These are phyloP conservation scores for Steromphala cineraria DNA, from an alignment of 2,888 invertebrate species.

Conservation along the genomic window DNA sequence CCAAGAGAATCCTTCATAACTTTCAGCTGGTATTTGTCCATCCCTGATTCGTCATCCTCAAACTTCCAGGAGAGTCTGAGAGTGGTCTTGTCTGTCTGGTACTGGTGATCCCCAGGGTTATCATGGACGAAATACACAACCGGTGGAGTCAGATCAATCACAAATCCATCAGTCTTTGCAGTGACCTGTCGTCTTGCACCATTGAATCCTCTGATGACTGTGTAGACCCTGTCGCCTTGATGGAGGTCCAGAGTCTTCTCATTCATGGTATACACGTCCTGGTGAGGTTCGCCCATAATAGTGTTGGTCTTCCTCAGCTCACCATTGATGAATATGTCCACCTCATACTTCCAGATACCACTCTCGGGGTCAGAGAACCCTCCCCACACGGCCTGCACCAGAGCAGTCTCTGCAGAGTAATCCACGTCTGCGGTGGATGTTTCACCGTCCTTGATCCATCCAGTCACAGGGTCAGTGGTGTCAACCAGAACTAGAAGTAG, in stretches of 20 bases:
- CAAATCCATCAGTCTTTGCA: constrained; percentile 46
- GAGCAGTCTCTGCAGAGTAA: constrained; percentile 32
- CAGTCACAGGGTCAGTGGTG: constrained; percentile 31
- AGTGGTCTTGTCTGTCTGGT: constrained; percentile 20
- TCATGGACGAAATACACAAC: constrained; percentile 19
- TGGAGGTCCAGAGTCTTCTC: constrained; percentile 41
- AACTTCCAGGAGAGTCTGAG: constrained; percentile 51
- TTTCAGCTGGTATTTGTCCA: constrained; percentile 44
- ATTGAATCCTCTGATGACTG: constrained; percentile 48
- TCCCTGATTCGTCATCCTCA: constrained; percentile 49
- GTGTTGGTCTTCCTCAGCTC: constrained; percentile 31
- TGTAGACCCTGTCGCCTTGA: constrained; percentile 37
- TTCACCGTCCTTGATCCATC: constrained; percentile 32
- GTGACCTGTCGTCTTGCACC: constrained; percentile 45
- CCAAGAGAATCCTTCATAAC: constrained; percentile 44
- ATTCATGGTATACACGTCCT: constrained; percentile 18
- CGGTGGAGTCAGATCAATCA: constrained; percentile 58
- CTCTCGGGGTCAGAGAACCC: constrained; percentile 38
- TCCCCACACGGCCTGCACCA: constrained; percentile 36
- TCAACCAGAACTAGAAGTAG: constrained; percentile 34
- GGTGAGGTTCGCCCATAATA: constrained; percentile 34
- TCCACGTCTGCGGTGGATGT: constrained; percentile 22
- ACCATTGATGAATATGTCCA: constrained; percentile 48
- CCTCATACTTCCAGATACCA: constrained; percentile 39
- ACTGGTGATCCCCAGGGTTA: not conserved